Evolutionary conservation across 2,797 vertebrate species (phyloP).

Genomic region (Todus mexicanus): DNA sequence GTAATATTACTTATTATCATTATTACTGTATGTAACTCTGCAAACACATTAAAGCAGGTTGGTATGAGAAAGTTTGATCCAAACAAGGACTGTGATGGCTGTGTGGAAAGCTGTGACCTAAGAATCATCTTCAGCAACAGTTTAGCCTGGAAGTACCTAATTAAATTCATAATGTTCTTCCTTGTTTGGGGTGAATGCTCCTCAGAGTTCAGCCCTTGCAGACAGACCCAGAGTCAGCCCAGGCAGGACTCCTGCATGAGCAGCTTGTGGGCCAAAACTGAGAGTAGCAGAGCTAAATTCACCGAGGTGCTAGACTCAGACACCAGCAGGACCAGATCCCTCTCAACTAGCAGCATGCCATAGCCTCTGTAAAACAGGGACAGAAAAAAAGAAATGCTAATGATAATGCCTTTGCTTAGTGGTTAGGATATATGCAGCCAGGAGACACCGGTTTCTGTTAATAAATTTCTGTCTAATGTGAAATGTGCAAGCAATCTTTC

Average conservation of each 20-base stretch:
- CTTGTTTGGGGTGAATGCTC: neutral
- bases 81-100: neutral
- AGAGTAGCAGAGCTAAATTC: neutral
- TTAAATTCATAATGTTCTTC: neutral
- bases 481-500: neutral
- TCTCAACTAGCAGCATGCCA: neutral
- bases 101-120: neutral
- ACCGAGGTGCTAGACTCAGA: neutral
- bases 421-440: neutral
- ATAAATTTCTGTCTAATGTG: neutral
- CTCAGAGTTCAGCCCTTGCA: neutral
- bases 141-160: neutral
- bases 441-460: neutral
- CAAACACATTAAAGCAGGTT: neutral
- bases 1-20: no score
- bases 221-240: neutral
- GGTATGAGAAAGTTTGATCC: neutral
- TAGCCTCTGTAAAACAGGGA: neutral
- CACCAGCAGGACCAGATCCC: neutral
- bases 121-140: neutral
- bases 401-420: neutral
- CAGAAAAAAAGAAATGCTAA: neutral
- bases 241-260: neutral
- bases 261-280: neutral
- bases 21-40: neutral